Percentiles rank a stretch among this genome's conserved stretches.
Evolutionary conservation across 2,888 invertebrate genomes (phyloP).

Genomic region (Drosophila meridiana): DNA sequence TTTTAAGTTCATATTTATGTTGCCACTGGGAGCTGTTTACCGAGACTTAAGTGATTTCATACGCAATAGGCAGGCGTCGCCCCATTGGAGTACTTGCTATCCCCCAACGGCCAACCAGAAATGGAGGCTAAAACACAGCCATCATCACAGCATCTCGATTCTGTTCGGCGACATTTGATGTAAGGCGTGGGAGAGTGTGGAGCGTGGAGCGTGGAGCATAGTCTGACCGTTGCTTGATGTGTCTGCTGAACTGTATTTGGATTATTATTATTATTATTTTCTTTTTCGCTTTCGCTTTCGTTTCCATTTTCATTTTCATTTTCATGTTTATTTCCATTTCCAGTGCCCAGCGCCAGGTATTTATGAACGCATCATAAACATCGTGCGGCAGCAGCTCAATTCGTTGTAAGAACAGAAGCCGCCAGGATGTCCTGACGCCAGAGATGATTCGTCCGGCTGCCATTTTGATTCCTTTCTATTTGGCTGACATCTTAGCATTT

Average conservation of each 20-base stretch:
- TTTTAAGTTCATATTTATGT: conserved; percentile 71
- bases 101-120: conserved; percentile 12
- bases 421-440: conserved; percentile 22
- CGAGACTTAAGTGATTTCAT: conserved; percentile 76
- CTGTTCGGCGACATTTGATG: conserved; percentile 7
- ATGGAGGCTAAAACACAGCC: conserved; percentile 17
- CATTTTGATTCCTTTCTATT: conserved; percentile 38
- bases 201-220: neutral
- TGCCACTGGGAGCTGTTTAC: conserved; percentile 76
- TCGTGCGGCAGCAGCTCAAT: conserved; percentile 3
- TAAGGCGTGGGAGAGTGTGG: neutral
- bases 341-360: conserved; percentile 54
- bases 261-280: conserved; percentile 66
- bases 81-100: conserved; percentile 40
- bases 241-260: conserved; percentile 59
- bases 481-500: conserved; percentile 50
- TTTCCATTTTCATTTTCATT: conserved; percentile 38
- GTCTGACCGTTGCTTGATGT: conserved; percentile 42
- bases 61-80: conserved; percentile 50
- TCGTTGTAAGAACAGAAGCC: neutral
- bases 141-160: conserved; percentile 10
- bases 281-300: conserved; percentile 25
- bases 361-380: conserved; percentile 55
- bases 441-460: conserved; percentile 15
- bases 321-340: conserved; percentile 41